Conservation (phyloP, 2,888 invertebrate genomes). For the Malacosoma neustria region DNA sequence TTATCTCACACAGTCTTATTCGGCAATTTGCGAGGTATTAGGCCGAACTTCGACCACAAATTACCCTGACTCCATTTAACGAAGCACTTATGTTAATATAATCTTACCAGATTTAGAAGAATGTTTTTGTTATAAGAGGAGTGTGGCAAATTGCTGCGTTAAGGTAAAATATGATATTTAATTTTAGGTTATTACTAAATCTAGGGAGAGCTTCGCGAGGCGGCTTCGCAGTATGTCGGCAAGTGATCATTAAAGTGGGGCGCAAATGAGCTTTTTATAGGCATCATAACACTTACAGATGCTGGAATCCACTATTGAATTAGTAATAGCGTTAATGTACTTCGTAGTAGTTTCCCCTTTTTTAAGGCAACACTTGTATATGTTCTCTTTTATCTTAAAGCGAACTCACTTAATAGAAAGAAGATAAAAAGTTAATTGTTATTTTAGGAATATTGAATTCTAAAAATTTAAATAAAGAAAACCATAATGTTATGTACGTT, state of each 20-base stretch:
- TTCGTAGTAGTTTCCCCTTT: neutral
- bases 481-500: too few relatives aligned
- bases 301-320: constrained; percentile 56
- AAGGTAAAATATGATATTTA: constrained; percentile 57
- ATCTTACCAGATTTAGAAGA: constrained; percentile 59
- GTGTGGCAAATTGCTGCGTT: constrained; percentile 51
- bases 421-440: too few relatives aligned
- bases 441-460: too few relatives aligned
- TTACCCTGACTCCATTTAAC: constrained; percentile 72
- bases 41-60: constrained; percentile 71
- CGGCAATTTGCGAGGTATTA: constrained; percentile 74
- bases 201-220: constrained; percentile 27
- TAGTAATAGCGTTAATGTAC: constrained; percentile 43
- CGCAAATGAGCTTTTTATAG: constrained; percentile 57
- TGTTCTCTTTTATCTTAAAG: too few relatives aligned
- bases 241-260: constrained; percentile 46
- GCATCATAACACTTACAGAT: constrained; percentile 53
- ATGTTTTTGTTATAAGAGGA: constrained; percentile 57
- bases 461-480: too few relatives aligned
- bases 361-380: too few relatives aligned
- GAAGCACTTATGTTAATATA: constrained; percentile 72
- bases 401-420: too few relatives aligned
- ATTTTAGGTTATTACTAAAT: constrained; percentile 37
- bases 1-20: constrained; percentile 74
- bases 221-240: constrained; percentile 28